phyloP scores from a whole-genome alignment of 2,113 vertebrate genomes.

The Corynorhinus townsendii region DNA sequence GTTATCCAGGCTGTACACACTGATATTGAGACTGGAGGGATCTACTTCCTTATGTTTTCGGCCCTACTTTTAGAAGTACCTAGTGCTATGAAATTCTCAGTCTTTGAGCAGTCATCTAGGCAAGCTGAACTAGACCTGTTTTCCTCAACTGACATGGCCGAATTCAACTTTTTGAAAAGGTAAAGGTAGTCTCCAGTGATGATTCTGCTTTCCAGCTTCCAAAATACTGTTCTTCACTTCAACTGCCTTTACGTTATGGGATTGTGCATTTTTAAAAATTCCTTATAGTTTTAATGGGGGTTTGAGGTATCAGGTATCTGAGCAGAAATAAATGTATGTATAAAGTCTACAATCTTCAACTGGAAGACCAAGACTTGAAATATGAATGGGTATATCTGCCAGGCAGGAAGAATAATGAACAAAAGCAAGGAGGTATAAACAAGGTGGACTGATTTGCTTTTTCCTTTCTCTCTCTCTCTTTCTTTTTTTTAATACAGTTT shows the following conservation, averaged over 20 bases:
- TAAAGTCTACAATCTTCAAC: not conserved
- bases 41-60: not conserved
- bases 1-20: not conserved
- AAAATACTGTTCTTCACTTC: not conserved
- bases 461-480: not conserved
- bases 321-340: not conserved
- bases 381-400: not conserved
- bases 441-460: not conserved
- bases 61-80: not conserved
- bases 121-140: not conserved
- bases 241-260: not conserved
- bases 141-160: not conserved
- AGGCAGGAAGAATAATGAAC: not conserved
- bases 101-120: not conserved
- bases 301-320: not conserved
- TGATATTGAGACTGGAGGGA: not conserved
- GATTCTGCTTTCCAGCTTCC: not conserved
- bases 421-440: not conserved
- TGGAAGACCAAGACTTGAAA: conserved; percentile 9
- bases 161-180: not conserved
- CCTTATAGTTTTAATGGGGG: not conserved
- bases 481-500: not conserved
- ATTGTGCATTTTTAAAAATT: not conserved
- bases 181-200: not conserved
- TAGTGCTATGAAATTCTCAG: not conserved